Conservation (phyloP, 2,797 vertebrate species). For the Molossus alvarezi region DNA sequence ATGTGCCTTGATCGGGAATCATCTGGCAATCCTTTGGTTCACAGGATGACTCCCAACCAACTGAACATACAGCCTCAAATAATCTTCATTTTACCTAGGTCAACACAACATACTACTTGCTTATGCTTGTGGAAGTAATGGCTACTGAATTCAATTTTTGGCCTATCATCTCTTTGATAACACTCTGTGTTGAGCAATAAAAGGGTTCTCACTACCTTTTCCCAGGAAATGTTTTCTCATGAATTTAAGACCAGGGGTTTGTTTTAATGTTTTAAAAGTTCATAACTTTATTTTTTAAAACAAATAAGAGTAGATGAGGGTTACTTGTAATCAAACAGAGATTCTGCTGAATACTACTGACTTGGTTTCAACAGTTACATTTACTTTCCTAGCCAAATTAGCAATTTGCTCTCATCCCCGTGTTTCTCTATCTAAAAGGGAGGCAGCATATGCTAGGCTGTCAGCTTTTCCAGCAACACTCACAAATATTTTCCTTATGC, state of each 20-base stretch:
- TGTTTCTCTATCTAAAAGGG: slow-evolving; percentile 82
- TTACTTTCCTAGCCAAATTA: slow-evolving; percentile 83
- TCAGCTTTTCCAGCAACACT: slow-evolving; percentile 89
- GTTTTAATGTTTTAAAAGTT: slow-evolving; percentile 48
- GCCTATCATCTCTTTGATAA: slow-evolving; percentile 68
- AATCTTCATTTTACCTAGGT: background rate
- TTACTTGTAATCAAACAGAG: slow-evolving; percentile 57
- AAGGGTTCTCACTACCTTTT: slow-evolving; percentile 51
- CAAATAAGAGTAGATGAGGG: slow-evolving; percentile 54
- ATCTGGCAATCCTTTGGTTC: background rate
- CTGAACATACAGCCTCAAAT: background rate
- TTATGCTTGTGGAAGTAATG: background rate
- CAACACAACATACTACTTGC: background rate
- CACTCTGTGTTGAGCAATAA: slow-evolving; percentile 44
- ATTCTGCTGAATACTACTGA: slow-evolving; percentile 11
- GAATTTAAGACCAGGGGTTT: slow-evolving; percentile 57
- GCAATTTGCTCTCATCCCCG: slow-evolving; percentile 84
- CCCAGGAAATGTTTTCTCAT: slow-evolving; percentile 49
- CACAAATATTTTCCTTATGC: slow-evolving; percentile 89
- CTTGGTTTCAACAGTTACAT: slow-evolving; percentile 48
- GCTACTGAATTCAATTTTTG: background rate
- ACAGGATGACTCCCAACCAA: background rate
- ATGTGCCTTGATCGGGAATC: background rate
- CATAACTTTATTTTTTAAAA: slow-evolving; percentile 64
- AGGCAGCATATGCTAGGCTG: slow-evolving; percentile 83